phyloP scores from a whole-genome alignment of 2,888 invertebrate genomes.

The Sclerodermus sp. region DNA sequence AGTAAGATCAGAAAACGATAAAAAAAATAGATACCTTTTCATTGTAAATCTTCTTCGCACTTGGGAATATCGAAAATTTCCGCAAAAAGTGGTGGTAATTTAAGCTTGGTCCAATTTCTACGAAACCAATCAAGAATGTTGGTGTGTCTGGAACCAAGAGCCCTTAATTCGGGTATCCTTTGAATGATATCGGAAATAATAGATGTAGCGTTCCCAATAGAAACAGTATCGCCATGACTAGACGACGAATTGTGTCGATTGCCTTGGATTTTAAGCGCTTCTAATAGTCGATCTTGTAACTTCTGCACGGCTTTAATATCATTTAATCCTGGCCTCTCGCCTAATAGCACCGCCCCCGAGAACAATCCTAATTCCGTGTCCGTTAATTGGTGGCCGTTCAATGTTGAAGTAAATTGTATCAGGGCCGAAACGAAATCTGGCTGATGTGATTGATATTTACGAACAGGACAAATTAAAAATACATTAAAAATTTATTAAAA shows the following conservation, averaged over 20 bases:
- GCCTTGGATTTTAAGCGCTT: slow-evolving; percentile 80
- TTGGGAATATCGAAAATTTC: slow-evolving; percentile 97
- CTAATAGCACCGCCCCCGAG: slow-evolving; percentile 81
- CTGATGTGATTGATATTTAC: too few relatives aligned
- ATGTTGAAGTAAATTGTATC: slow-evolving; percentile 76
- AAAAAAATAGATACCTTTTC: slow-evolving; percentile 34
- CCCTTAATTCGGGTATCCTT: slow-evolving; percentile 75
- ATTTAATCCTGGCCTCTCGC: slow-evolving; percentile 78
- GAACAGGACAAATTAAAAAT: too few relatives aligned
- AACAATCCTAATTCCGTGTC: slow-evolving; percentile 91
- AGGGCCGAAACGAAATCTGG: slow-evolving; percentile 79
- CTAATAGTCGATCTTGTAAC: slow-evolving; percentile 79
- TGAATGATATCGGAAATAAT: slow-evolving; percentile 59
- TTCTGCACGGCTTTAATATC: slow-evolving; percentile 78
- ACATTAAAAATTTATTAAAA: too few relatives aligned
- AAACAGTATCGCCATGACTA: slow-evolving; percentile 34
- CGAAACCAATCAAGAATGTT: slow-evolving; percentile 89
- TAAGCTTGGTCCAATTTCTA: slow-evolving; percentile 80
- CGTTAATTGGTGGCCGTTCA: slow-evolving; percentile 75
- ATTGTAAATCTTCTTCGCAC: slow-evolving; percentile 69
- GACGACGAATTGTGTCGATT: slow-evolving; percentile 55
- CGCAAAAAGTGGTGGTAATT: slow-evolving; percentile 89
- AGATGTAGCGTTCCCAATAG: slow-evolving; percentile 45
- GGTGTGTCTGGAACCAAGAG: slow-evolving; percentile 80
- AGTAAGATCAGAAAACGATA: too few relatives aligned